These are phyloP conservation scores for Chelidonichthys spinosus DNA, from an alignment of 2,797 vertebrate genomes.

Conservation along the genomic window DNA sequence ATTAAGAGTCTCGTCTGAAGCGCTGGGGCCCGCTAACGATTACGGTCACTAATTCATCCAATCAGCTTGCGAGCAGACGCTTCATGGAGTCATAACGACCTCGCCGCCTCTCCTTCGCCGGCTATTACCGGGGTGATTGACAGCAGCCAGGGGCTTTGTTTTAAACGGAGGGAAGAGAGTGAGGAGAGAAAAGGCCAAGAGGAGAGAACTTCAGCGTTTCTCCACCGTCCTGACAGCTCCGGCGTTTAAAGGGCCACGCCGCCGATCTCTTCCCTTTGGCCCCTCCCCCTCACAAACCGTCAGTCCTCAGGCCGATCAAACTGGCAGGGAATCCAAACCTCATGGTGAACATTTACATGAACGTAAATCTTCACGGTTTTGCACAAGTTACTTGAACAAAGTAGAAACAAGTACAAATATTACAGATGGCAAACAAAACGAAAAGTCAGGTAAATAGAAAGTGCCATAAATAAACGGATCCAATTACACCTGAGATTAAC, in stretches of 20 bases:
- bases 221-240: neutral
- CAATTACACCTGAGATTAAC: no score
- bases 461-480: no score
- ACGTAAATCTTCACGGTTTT: no score
- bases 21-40: conserved; percentile 62
- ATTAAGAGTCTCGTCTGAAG: conserved; percentile 77
- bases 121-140: conserved; percentile 68
- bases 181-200: conserved; percentile 46
- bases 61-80: conserved; percentile 78
- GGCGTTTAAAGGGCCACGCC: neutral
- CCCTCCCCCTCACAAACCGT: neutral
- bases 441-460: no score
- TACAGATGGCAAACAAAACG: no score
- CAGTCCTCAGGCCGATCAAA: no score
- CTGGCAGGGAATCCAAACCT: no score
- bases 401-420: no score
- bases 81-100: conserved; percentile 63
- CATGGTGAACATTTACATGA: no score
- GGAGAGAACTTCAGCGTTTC: conserved; percentile 16
- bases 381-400: no score
- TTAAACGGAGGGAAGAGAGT: conserved; percentile 11
- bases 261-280: neutral
- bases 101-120: conserved; percentile 48
- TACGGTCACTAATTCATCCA: conserved; percentile 82
- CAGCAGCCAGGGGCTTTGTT: conserved; percentile 63